Evolutionary conservation across 2,888 invertebrate genomes (phyloP), one percentile per base, ranked within the genome.

Genomic region (Geotrupes spiniger): DNA sequence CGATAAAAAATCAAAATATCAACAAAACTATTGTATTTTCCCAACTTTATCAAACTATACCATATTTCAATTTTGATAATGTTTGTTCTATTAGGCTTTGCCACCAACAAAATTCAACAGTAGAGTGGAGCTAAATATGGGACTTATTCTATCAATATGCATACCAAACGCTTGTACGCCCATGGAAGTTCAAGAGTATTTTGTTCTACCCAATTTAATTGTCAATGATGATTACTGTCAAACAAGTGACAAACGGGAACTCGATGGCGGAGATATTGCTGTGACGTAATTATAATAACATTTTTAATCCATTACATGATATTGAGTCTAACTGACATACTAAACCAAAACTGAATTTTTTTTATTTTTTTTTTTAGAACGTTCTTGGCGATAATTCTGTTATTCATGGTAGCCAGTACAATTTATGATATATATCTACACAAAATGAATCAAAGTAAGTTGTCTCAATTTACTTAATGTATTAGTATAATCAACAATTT

Each of bases 361-460:
- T n/a, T n/a, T n/a, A n/a, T n/a, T n/a, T 29, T 5, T 29, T 8
- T 29, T 29, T 29, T 29, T 8, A 29, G 29, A 5, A 6, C 29
- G 11, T 29, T 53, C 29, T 28, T 55, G 5, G 15, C 36, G 10
- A 9, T 51, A 21, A 38, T 56, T 10, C 6, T 52, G 2, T 15
- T 33, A 5, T 40, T 59, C 9, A 50, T 57, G 8, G 5, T 58
- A 11, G 9, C 47, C 2, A 54, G 57, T 31, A 59, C 61, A 15
- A 17, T 42, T 6, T 60, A 57, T 14, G 60, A 61, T 49, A 10
- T 51, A 4, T 51, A 39, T 16, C 14, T 53, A 4, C 39, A 50
- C 31, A 49, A 58, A 28, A 29, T 25, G 4, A 15, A 53, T 1
- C 39, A 48, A 49, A 37, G 61, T 61, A 58, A 49, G 52, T 47